Evolutionary conservation across 2,797 vertebrate genomes (phyloP).

Genomic region (Poecilia velifera): DNA sequence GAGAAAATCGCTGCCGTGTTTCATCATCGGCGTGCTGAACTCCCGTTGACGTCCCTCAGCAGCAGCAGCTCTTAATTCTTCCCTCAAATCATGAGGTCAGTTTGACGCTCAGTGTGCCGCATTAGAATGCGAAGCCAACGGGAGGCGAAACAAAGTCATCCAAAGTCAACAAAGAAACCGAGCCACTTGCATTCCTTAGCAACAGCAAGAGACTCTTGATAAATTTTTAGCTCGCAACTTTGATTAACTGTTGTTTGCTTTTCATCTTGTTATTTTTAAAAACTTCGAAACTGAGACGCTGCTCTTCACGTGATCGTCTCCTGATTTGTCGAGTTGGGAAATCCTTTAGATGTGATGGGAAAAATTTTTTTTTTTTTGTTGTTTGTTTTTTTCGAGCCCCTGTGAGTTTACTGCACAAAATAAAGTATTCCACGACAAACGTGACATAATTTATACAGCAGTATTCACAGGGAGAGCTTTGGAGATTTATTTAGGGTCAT

Average conservation of each 20-base stretch:
- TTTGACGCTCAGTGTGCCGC: neutral
- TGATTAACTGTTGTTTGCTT: neutral
- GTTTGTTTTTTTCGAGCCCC: neutral
- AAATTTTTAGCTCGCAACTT: neutral
- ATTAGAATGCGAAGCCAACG: constrained; percentile 8
- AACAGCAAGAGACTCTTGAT: neutral
- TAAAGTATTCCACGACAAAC: constrained; percentile 31
- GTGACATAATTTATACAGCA: constrained; percentile 19
- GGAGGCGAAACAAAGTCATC: neutral
- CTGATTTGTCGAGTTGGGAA: constrained; percentile 37
- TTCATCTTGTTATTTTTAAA: neutral
- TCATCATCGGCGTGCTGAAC: neutral
- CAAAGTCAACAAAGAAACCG: constrained; percentile 4
- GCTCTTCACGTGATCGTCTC: constrained; percentile 29
- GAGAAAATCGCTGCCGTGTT: neutral
- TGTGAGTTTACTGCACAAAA: constrained; percentile 19
- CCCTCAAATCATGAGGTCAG: constrained; percentile 4
- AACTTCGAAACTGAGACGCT: neutral
- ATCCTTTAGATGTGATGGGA: constrained; percentile 33
- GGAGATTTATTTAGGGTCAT: neutral
- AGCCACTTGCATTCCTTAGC: constrained; percentile 8
- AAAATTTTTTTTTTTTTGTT: constrained; percentile 6
- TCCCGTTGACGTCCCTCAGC: constrained; percentile 11
- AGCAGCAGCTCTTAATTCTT: constrained; percentile 9
- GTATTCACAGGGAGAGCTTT: constrained; percentile 30